Conservation (phyloP, 2,888 invertebrate species). For the Rambutsinella grinnellia region DNA sequence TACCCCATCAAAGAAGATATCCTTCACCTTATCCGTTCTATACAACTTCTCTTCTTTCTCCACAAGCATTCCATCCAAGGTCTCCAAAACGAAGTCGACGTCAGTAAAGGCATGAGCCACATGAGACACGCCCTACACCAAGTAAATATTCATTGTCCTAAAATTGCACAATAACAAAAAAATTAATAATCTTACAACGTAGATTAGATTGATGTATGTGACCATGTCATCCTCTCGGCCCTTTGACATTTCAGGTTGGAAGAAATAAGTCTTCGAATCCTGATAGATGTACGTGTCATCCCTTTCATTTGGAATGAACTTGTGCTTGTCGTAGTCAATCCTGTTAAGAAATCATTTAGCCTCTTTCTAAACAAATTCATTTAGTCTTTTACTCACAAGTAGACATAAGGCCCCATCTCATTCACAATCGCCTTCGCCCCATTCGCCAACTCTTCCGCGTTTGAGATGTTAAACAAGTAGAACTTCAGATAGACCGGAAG, state of each 20-base stretch:
- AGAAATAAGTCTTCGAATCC: slow-evolving; percentile 78
- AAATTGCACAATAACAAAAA: too few species aligned
- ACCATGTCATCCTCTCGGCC: slow-evolving; percentile 81
- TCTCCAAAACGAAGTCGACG: slow-evolving; percentile 51
- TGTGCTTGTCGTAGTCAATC: slow-evolving; percentile 86
- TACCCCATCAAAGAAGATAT: slow-evolving; percentile 59
- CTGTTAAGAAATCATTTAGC: slow-evolving; percentile 73
- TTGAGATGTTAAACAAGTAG: slow-evolving; percentile 62
- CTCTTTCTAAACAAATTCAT: too few species aligned
- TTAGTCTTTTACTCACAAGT: too few species aligned
- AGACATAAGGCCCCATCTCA: slow-evolving; percentile 64
- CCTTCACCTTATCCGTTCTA: slow-evolving; percentile 56
- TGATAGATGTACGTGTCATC: slow-evolving; percentile 80
- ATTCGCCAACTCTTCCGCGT: slow-evolving; percentile 51
- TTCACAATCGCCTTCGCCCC: slow-evolving; percentile 50
- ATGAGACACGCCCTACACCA: slow-evolving; percentile 59
- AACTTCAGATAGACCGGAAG: slow-evolving; percentile 58
- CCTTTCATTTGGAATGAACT: slow-evolving; percentile 77
- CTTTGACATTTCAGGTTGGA: slow-evolving; percentile 76
- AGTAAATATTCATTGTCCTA: too few species aligned
- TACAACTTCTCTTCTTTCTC: slow-evolving; percentile 62
- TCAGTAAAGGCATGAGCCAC: slow-evolving; percentile 56
- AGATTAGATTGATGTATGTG: slow-evolving; percentile 78
- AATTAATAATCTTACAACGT: slow-evolving; percentile 78
- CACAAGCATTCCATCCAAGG: slow-evolving; percentile 53